phyloP scores from a whole-genome alignment of 1,140 invertebrate species.

The Apolygus lucorum region DNA sequence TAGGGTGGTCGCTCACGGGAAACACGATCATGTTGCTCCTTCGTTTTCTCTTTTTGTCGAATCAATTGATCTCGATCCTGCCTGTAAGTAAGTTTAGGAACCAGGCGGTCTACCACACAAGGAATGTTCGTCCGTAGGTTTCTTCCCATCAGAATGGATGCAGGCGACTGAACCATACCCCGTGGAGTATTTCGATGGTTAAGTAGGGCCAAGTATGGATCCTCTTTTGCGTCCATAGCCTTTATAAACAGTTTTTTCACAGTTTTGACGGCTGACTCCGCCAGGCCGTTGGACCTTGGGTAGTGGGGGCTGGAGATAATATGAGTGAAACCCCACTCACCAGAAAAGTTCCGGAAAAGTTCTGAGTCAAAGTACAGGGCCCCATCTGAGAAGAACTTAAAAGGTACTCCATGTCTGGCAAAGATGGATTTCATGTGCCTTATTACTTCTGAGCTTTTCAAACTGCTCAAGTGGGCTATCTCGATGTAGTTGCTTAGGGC shows the following conservation, averaged over 20 bases:
- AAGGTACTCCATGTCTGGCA: slow-evolving; percentile 17
- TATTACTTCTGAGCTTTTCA: slow-evolving; percentile 8
- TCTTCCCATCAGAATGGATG: slow-evolving; percentile 15
- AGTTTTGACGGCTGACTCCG: slow-evolving; percentile 9
- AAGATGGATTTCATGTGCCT: slow-evolving; percentile 18
- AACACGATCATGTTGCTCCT: too few relatives aligned
- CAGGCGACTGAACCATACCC: slow-evolving; percentile 12
- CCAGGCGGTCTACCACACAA: slow-evolving; percentile 2
- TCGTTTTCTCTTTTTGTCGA: too few relatives aligned
- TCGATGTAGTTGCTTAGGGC: slow-evolving; percentile 19
- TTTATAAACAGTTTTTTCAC: slow-evolving; percentile 14
- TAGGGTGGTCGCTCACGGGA: too few relatives aligned
- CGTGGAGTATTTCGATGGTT: slow-evolving; percentile 13
- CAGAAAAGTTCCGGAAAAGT: background rate
- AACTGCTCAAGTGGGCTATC: background rate
- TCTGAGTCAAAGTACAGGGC: slow-evolving; percentile 13
- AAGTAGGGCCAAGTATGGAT: slow-evolving; percentile 18
- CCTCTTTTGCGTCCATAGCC: slow-evolving; percentile 20
- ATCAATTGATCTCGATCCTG: too few relatives aligned
- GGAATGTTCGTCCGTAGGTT: slow-evolving; percentile 20
- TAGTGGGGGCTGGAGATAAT: background rate
- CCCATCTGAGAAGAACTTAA: slow-evolving; percentile 11
- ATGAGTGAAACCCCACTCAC: background rate
- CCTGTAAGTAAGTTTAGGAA: too few relatives aligned
- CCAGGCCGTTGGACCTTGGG: slow-evolving; percentile 20